These are phyloP conservation scores for Neodiprion virginianus DNA, from an alignment of 1,140 invertebrate genomes.

Conservation along the genomic window DNA sequence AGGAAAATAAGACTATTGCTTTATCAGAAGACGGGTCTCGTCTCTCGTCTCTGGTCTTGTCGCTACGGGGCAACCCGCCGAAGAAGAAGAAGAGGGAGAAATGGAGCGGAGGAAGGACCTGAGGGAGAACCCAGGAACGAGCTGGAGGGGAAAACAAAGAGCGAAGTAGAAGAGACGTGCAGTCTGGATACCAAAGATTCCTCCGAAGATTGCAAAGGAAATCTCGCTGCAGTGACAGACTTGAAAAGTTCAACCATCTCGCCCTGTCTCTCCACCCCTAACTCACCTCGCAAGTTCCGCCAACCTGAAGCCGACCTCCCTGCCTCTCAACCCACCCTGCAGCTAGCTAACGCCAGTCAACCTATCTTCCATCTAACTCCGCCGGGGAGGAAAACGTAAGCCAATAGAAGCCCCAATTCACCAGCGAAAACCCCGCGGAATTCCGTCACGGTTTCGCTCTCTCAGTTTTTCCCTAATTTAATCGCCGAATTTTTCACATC, in stretches of 20 bases:
- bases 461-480: too few relatives aligned
- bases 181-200: slow-evolving; percentile 56
- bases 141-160: background rate
- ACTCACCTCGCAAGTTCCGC: slow-evolving; percentile 8
- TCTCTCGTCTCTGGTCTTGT: background rate
- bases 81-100: slow-evolving; percentile 15
- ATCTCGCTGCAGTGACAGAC: slow-evolving; percentile 54
- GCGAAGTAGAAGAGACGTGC: slow-evolving; percentile 20
- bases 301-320: background rate
- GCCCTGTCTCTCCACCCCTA: slow-evolving; percentile 34
- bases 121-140: slow-evolving; percentile 13
- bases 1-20: slow-evolving; percentile 41
- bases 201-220: slow-evolving; percentile 56
- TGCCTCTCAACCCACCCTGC: background rate
- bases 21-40: slow-evolving; percentile 31
- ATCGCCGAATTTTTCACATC: too few relatives aligned
- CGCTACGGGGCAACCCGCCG: background rate
- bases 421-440: too few relatives aligned
- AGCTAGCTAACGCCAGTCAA: background rate
- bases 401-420: background rate
- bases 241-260: slow-evolving; percentile 40
- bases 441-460: too few relatives aligned
- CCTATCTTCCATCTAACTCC: background rate
- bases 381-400: background rate
- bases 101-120: background rate